Evolutionary conservation across 2,797 vertebrate species (phyloP).

Genomic region (Crypturellus tataupa): DNA sequence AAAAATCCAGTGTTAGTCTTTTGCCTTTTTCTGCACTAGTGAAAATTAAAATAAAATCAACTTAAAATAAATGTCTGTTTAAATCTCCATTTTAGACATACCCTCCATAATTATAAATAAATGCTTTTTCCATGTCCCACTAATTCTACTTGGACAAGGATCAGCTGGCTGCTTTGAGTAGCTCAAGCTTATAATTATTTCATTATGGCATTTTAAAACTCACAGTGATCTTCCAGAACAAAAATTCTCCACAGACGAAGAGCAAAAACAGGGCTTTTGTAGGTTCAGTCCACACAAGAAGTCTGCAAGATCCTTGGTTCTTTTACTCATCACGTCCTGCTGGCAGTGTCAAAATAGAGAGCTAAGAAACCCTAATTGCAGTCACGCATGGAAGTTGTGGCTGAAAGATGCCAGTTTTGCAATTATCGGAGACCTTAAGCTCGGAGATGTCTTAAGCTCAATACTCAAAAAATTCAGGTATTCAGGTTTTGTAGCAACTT

Average conservation of each 20-base stretch:
- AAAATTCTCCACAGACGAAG: background rate
- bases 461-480: background rate
- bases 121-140: background rate
- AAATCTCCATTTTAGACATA: background rate
- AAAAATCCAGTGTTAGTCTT: background rate
- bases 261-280: background rate
- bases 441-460: background rate
- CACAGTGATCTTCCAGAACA: background rate
- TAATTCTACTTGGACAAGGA: background rate
- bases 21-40: background rate
- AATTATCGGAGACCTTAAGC: background rate
- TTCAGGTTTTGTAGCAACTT: background rate
- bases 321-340: background rate
- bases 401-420: background rate
- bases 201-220: slow-evolving; percentile 5
- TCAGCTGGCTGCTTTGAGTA: background rate
- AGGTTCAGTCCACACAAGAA: background rate
- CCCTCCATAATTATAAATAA: background rate
- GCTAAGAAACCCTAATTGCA: background rate
- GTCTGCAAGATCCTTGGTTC: background rate
- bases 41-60: background rate
- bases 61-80: background rate
- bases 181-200: slow-evolving; percentile 5
- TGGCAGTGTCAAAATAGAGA: background rate
- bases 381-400: background rate